phyloP scores from a whole-genome alignment of 2,797 vertebrate species.

The Scleropages formosus region DNA sequence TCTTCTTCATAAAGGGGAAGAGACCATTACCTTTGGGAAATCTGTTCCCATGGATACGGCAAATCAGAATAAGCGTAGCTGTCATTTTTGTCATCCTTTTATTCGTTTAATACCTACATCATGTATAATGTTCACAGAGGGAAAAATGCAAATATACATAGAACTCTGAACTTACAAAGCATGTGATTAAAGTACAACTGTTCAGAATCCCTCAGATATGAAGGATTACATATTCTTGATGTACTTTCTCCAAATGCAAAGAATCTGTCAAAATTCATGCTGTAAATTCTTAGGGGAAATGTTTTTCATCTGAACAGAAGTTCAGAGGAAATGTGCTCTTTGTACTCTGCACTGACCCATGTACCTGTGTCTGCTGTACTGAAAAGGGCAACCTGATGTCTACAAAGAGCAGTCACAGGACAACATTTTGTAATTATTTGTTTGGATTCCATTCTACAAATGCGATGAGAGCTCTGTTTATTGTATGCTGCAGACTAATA shows the following conservation, averaged over 20 bases:
- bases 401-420: no score
- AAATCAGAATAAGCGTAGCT: constrained; percentile 17
- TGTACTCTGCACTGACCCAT: no score
- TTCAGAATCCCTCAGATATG: neutral
- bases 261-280: neutral
- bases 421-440: no score
- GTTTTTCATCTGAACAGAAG: neutral
- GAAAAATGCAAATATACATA: no score
- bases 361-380: no score
- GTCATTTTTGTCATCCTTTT: neutral
- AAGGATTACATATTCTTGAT: neutral
- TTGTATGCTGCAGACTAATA: no score
- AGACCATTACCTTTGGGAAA: constrained; percentile 13
- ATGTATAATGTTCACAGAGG: neutral
- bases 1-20: neutral
- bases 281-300: neutral
- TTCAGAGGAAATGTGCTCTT: no score
- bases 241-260: neutral
- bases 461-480: no score
- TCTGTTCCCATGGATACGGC: constrained; percentile 25
- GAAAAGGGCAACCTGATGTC: no score
- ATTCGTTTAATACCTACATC: neutral
- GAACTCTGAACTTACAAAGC: no score
- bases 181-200: neutral
- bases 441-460: no score